Percentiles rank a stretch among this genome's conserved stretches.
Conservation (phyloP, 2,797 vertebrate species). For the Cirrhinus mrigala region DNA sequence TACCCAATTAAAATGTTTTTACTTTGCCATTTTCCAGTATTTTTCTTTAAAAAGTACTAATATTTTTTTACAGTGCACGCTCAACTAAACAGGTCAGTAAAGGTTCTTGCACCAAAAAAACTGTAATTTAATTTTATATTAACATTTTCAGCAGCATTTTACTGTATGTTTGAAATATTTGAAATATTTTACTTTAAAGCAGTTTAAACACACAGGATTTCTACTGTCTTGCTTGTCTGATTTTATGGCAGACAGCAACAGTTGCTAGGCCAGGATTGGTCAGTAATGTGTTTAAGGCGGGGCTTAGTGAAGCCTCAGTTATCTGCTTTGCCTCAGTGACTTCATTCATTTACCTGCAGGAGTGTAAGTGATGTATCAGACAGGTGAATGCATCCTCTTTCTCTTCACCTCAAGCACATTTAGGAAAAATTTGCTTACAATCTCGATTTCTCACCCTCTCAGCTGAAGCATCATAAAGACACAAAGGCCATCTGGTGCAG, state of each 20-base stretch:
- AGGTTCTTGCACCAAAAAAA: no score
- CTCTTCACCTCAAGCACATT: background rate
- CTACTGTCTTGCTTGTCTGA: background rate
- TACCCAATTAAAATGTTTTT: background rate
- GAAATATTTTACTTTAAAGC: background rate
- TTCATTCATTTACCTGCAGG: background rate
- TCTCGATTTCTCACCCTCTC: slow-evolving; percentile 5
- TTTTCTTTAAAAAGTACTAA: no score
- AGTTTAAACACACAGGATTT: background rate
- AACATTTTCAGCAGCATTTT: no score
- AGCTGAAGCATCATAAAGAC: background rate
- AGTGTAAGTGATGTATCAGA: slow-evolving; percentile 9
- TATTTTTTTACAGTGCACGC: background rate
- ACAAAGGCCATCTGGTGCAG: slow-evolving; percentile 16
- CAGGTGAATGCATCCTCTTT: background rate
- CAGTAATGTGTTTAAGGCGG: background rate
- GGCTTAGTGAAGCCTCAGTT: background rate
- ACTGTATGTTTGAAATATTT: background rate
- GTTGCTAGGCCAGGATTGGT: background rate
- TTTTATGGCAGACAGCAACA: background rate
- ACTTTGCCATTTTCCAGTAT: background rate
- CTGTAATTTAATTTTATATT: no score
- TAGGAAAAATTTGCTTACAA: slow-evolving; percentile 13
- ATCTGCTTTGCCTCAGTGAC: background rate
- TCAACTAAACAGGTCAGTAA: no score